Evolutionary conservation across 2,888 invertebrate genomes (phyloP).

Genomic region (Aphrophora alni): DNA sequence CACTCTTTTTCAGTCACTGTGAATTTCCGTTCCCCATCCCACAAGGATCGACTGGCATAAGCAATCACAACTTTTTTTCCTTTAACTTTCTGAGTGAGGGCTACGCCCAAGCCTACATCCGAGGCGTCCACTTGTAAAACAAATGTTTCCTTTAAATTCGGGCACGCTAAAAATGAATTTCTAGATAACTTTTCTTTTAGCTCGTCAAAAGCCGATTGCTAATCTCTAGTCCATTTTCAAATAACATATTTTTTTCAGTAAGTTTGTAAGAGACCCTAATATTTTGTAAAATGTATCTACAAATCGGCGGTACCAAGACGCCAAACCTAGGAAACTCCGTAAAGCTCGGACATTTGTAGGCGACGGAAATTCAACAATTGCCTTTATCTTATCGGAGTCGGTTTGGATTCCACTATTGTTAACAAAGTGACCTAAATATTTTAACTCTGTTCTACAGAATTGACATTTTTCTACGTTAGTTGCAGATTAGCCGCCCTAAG

Average conservation of each 20-base stretch:
- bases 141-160: conserved; percentile 41
- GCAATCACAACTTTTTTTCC: conserved; percentile 46
- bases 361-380: background rate
- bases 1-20: conserved; percentile 49
- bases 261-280: background rate
- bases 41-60: conserved; percentile 47
- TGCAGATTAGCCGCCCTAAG: conserved; percentile 43
- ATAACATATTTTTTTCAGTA: background rate
- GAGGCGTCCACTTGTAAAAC: conserved; percentile 42
- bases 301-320: conserved; percentile 9
- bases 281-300: background rate
- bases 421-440: conserved; percentile 50
- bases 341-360: background rate
- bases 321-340: background rate
- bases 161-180: conserved; percentile 40
- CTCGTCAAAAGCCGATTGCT: background rate
- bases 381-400: background rate
- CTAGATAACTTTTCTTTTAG: background rate
- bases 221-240: background rate
- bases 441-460: conserved; percentile 44
- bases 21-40: conserved; percentile 45
- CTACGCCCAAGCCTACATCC: conserved; percentile 35
- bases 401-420: conserved; percentile 44
- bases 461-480: conserved; percentile 48
- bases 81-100: conserved; percentile 46